These are phyloP conservation scores for Crotalus helleri DNA, from an alignment of 2,113 vertebrate species.

Conservation along the genomic window DNA sequence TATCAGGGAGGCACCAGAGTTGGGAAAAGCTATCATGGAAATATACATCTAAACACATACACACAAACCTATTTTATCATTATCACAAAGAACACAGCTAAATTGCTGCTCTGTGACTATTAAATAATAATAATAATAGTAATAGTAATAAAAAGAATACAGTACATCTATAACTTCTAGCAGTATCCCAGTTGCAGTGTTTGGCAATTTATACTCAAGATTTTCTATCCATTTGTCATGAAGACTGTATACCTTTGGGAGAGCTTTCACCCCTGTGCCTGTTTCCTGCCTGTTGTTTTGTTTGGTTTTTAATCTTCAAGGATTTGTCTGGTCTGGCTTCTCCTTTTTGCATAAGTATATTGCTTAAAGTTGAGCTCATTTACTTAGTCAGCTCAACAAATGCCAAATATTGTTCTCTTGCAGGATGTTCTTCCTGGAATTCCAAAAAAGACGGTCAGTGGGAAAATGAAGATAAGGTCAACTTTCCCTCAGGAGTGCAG, in stretches of 20 bases:
- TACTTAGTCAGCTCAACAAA: conserved; percentile 59
- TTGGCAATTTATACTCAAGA: conserved; percentile 15
- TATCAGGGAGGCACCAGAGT: background rate
- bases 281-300: conserved; percentile 58
- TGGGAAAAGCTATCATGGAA: background rate
- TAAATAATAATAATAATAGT: background rate
- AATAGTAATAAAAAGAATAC: background rate
- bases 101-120: background rate
- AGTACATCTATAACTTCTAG: background rate
- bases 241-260: conserved; percentile 34
- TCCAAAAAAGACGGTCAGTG: conserved; percentile 61
- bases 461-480: conserved; percentile 71
- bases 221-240: conserved; percentile 37
- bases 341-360: conserved; percentile 59
- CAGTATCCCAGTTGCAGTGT: background rate
- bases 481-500: conserved; percentile 66
- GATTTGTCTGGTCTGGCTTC: conserved; percentile 61
- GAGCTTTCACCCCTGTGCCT: conserved; percentile 42
- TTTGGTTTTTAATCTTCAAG: conserved; percentile 66
- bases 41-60: background rate
- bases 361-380: conserved; percentile 61
- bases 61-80: background rate
- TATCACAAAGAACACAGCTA: background rate
- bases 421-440: conserved; percentile 74
- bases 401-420: conserved; percentile 71